Base-by-base conservation (phyloP, 2,797 vertebrate genomes). In the Pseudochirops cupreus region DNA sequence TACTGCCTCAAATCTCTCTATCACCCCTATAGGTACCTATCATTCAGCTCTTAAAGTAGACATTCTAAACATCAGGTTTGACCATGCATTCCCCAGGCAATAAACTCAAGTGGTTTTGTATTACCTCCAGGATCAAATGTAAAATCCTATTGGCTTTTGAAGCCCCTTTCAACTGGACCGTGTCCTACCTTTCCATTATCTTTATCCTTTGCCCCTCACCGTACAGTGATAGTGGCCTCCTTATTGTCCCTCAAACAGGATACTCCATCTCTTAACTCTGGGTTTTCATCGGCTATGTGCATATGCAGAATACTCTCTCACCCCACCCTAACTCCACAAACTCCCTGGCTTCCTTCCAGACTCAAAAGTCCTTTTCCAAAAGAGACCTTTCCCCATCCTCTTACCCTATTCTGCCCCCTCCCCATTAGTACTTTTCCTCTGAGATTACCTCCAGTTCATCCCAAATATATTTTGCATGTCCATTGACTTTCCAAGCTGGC, bases 381-480 rank as follows among this genome's bases (percentile, higher is more conserved):
- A 82, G 21, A 82, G 74, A 3, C 39, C 21, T 46, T 82, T 82
- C 39, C 21, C 2, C 7, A 46, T 46, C 0, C 5, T 74, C 9
- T 6, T 10, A 46, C 1, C 18, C n/a, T 54, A 11, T 55, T 13
- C 55, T 14, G 0, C 21, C 0, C 0, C n/a, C 24, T 13, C 26
- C 10, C 24, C 21, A 21, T 50, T 4, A 50, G 21, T 87, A 3
- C 39, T 9, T 87, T 87, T 50, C 10, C 24, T 87, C 39, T 50
- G 74, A 87, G 39, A 39, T 46, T 87, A 46, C 39, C 39, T 50
- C 39, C 74, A 26, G 26, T 12, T 46, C 10, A 87, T 50, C 74
- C 18, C 18, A 87, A 46, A 46, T 50, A 26, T 50, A 50, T 50
- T 26, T 46, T 10, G 9, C 39, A 26, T 26, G 21, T 50, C 46